These are phyloP conservation scores for Sipunculus nudus DNA, from an alignment of 2,888 invertebrate species.

Conservation along the genomic window DNA sequence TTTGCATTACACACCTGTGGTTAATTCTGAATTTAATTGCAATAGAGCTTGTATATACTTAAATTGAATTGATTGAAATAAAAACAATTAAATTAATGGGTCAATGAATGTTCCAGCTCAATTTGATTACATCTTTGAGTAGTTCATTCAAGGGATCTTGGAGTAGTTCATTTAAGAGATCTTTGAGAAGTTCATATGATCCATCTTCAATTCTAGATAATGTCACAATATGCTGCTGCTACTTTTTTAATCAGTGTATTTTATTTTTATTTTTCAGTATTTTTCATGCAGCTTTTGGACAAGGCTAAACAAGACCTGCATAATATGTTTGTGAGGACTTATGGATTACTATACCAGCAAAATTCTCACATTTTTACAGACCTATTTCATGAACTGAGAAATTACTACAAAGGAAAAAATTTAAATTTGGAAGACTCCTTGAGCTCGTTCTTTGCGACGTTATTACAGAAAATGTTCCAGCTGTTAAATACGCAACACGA, in stretches of 20 bases:
- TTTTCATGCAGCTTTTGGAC: constrained; percentile 85
- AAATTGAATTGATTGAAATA: no score
- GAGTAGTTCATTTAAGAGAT: no score
- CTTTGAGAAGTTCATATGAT: no score
- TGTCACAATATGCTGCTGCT: no score
- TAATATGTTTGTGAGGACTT: constrained; percentile 93
- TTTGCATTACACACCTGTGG: no score
- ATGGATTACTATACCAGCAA: constrained; percentile 93
- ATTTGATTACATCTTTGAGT: no score
- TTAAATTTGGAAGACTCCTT: constrained; percentile 86
- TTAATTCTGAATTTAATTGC: no score
- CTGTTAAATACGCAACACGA: constrained; percentile 90
- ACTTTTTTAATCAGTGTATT: constrained; percentile 18
- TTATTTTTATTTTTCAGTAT: constrained; percentile 79
- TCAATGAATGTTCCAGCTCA: no score
- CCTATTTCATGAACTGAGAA: constrained; percentile 87
- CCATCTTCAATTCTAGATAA: no score
- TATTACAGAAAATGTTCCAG: constrained; percentile 93
- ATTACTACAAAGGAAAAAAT: constrained; percentile 78
- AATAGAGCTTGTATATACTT: no score
- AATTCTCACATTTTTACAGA: constrained; percentile 92
- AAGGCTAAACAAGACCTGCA: constrained; percentile 88
- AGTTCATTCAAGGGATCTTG: no score
- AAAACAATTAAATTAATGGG: no score
- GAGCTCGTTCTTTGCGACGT: constrained; percentile 90